These are phyloP conservation scores for Silvanus unidentatus DNA, from an alignment of 2,888 invertebrate genomes.

Conservation along the genomic window DNA sequence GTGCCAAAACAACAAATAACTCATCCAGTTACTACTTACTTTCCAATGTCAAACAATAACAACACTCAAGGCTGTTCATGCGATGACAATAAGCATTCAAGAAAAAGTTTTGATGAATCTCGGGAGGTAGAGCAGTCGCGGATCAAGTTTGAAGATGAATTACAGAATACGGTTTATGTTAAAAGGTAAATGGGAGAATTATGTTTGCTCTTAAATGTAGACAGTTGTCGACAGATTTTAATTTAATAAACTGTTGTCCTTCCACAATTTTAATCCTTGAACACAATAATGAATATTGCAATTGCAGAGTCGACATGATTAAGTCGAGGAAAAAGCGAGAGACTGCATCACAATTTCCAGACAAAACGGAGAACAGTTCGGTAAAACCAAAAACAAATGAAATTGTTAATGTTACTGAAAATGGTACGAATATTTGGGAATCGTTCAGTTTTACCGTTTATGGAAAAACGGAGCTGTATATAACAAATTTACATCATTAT, in stretches of 20 bases:
- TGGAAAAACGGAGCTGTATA: constrained; percentile 48
- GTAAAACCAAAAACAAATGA: not conserved
- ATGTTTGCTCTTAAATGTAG: no score
- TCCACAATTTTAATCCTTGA: no score
- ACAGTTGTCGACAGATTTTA: no score
- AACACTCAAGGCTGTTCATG: constrained; percentile 19
- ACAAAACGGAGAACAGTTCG: not conserved
- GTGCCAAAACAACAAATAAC: constrained; percentile 9
- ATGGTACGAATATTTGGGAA: constrained; percentile 29
- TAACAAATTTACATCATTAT: constrained; percentile 67
- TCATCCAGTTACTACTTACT: constrained; percentile 12
- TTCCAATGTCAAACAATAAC: constrained; percentile 10
- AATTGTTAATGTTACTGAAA: constrained; percentile 30
- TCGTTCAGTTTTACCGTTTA: constrained; percentile 33
- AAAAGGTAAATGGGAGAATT: no score
- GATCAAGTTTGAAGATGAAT: constrained; percentile 71
- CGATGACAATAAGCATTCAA: constrained; percentile 18
- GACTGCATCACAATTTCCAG: not conserved
- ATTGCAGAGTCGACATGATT: constrained; percentile 14
- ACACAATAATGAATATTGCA: no score
- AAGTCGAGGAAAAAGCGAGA: constrained; percentile 20
- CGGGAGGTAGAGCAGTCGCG: constrained; percentile 54
- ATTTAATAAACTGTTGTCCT: no score
- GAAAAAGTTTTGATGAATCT: constrained; percentile 38
- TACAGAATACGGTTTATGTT: constrained; percentile 71